phyloP scores from a whole-genome alignment of 2,797 vertebrate species.

The Rhabdomys pumilio region DNA sequence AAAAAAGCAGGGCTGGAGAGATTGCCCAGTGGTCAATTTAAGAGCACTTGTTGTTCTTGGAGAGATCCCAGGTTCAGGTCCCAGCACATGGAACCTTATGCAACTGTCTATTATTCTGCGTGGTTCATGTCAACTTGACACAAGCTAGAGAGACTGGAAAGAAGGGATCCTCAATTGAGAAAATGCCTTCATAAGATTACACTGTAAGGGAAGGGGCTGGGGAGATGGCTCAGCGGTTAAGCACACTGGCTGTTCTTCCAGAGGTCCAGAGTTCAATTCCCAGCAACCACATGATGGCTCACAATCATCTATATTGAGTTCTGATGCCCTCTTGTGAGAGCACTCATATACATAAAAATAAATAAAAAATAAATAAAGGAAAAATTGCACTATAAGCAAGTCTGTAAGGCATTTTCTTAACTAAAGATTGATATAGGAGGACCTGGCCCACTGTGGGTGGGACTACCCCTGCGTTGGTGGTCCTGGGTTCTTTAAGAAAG shows the following conservation, averaged over 20 bases:
- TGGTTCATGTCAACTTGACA: background rate
- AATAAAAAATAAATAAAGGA: background rate
- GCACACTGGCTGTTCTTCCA: background rate
- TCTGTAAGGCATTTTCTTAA: background rate
- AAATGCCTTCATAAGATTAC: background rate
- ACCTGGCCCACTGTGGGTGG: background rate
- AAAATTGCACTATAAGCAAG: background rate
- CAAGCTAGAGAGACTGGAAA: background rate
- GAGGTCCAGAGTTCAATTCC: background rate
- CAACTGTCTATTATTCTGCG: background rate
- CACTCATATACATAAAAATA: background rate
- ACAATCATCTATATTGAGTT: background rate
- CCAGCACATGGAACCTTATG: background rate
- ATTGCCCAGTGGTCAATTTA: background rate
- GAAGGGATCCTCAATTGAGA: background rate
- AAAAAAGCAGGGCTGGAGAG: background rate
- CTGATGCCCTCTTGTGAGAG: background rate
- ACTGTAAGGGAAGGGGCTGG: background rate
- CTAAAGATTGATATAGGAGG: background rate
- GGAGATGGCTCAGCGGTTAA: background rate
- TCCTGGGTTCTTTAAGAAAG: background rate
- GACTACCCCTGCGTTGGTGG: background rate
- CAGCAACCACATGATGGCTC: background rate
- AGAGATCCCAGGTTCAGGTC: background rate
- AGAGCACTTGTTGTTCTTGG: background rate